Evolutionary conservation across 2,113 vertebrate genomes (phyloP).

Genomic region (Copsychus sechellarum): DNA sequence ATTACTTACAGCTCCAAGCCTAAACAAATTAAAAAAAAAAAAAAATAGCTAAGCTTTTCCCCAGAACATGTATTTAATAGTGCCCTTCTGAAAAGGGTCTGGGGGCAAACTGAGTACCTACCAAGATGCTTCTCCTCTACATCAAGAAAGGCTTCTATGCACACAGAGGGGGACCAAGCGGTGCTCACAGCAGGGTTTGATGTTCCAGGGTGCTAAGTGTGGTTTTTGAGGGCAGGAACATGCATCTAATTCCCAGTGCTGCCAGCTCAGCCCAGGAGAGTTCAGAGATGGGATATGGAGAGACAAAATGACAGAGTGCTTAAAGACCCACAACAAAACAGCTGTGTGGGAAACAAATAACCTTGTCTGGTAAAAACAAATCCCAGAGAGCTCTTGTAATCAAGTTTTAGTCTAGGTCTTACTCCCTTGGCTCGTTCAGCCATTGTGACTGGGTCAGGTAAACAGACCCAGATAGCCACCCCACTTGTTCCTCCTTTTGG

Average conservation of each 20-base stretch:
- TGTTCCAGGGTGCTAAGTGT: not conserved
- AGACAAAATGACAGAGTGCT: not conserved
- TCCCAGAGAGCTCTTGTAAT: not conserved
- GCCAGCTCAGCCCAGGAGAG: not conserved
- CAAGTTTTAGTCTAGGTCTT: not conserved
- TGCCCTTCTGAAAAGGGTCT: not conserved
- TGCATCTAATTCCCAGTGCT: not conserved
- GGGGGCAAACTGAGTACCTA: not conserved
- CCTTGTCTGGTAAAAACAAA: not conserved
- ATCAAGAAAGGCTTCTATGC: not conserved
- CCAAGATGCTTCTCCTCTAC: not conserved
- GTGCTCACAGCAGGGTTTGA: not conserved
- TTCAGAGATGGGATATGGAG: fast-evolving
- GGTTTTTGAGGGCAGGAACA: not conserved
- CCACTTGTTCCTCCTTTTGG: not conserved
- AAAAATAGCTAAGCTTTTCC: not conserved
- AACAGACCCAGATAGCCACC: not conserved
- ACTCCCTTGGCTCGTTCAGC: not conserved
- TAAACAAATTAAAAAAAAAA: not conserved
- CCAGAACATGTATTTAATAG: not conserved
- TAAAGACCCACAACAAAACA: not conserved
- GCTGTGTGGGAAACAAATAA: not conserved
- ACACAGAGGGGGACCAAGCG: not conserved
- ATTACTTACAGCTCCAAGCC: not conserved
- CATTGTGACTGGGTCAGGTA: not conserved